Conservation (phyloP, 2,888 invertebrate species). For the Drosophila ustulata region DNA sequence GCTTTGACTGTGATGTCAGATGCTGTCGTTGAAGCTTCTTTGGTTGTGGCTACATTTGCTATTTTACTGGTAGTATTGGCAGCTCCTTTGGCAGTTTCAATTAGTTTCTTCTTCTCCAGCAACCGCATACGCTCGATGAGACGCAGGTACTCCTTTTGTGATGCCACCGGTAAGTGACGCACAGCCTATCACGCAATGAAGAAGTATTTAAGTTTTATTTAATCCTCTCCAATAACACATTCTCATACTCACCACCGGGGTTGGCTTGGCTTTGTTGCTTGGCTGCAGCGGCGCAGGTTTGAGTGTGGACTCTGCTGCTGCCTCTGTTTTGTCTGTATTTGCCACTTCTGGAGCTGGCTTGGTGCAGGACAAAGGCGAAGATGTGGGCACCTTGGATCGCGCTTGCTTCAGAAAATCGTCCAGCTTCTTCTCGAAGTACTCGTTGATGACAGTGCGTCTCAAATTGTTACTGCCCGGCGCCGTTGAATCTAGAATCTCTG, state of each 20-base stretch:
- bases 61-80: not conserved
- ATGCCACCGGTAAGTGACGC: constrained; percentile 83
- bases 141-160: constrained; percentile 83
- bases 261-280: constrained; percentile 37
- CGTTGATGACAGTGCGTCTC: constrained; percentile 69
- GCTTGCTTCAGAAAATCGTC: constrained; percentile 82
- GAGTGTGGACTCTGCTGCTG: not conserved
- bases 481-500: constrained; percentile 37
- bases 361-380: not conserved
- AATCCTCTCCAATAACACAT: not conserved
- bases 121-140: constrained; percentile 83
- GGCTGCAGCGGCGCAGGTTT: not conserved
- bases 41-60: not conserved
- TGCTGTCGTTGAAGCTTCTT: not conserved
- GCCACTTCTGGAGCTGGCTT: constrained; percentile 12
- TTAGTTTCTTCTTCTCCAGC: constrained; percentile 67
- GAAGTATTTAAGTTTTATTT: not conserved
- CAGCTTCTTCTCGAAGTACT: constrained; percentile 80
- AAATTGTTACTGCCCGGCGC: constrained; percentile 49
- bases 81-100: not conserved
- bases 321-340: constrained; percentile 4
- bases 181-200: constrained; percentile 76
- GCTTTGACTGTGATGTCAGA: not conserved
- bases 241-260: constrained; percentile 78
- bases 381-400: constrained; percentile 69